Evolutionary conservation across 64 coral and sea anemone species (phyloP).

Genomic region (Astreopora myriophthalma): DNA sequence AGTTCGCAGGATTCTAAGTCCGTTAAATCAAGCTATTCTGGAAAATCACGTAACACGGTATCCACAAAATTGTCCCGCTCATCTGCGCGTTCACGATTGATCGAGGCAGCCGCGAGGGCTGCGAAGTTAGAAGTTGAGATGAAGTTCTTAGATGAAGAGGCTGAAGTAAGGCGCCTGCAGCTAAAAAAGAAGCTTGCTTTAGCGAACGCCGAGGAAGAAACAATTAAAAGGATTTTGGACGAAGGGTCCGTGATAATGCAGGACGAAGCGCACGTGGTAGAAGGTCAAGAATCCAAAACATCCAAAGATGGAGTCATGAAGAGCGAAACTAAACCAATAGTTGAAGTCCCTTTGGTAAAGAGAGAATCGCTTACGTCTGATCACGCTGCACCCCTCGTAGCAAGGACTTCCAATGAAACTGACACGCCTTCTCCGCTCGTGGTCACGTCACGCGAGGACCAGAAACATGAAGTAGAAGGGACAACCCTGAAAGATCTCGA

Average conservation of each 20-base stretch:
- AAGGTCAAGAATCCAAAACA: no score
- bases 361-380: neutral
- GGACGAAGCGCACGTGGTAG: neutral
- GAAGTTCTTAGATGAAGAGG: slow-evolving; percentile 28
- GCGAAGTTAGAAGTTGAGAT: slow-evolving; percentile 38
- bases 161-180: slow-evolving; percentile 10
- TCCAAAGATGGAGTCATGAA: no score
- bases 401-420: neutral
- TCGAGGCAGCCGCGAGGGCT: neutral
- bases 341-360: no score
- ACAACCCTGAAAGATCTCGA: slow-evolving; percentile 28
- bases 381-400: neutral
- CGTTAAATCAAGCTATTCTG: neutral
- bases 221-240: slow-evolving; percentile 7
- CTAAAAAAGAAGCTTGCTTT: slow-evolving; percentile 1
- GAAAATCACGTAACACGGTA: neutral
- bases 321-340: no score
- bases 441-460: neutral
- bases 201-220: slow-evolving; percentile 9
- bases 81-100: neutral
- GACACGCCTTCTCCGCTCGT: neutral
- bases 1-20: neutral
- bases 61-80: neutral
- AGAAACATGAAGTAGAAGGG: neutral
- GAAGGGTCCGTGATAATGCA: neutral